A percentile compares a stretch with the other conserved stretches of the same genome.
phyloP scores from a whole-genome alignment of 2,888 invertebrate species.

The Buathra laborator region DNA sequence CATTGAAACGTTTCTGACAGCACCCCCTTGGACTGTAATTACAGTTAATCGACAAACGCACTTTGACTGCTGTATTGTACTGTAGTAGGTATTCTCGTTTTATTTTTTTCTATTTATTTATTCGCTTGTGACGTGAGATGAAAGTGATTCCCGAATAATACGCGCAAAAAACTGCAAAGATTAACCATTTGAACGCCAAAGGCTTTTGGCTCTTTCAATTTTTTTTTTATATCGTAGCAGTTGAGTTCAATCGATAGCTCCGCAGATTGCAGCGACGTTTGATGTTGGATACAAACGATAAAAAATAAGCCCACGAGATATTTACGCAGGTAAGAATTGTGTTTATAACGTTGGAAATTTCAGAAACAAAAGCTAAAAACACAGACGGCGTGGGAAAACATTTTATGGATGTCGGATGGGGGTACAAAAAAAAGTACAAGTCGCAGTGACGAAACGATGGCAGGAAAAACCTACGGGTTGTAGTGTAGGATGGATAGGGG shows the following conservation, averaged over 20 bases:
- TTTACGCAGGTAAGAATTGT: neutral
- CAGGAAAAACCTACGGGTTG: neutral
- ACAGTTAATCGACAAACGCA: conserved; percentile 10
- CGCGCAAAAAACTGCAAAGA: neutral
- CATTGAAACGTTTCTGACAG: neutral
- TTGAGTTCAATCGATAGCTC: neutral
- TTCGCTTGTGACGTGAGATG: neutral
- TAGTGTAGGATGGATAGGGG: neutral
- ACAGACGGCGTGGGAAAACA: neutral
- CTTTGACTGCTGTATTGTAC: neutral
- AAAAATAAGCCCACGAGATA: neutral
- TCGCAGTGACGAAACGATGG: conserved; percentile 32
- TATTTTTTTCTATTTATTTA: neutral
- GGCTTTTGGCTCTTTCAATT: neutral
- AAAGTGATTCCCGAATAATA: neutral
- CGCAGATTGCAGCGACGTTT: neutral
- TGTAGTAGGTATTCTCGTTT: neutral
- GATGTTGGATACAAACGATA: too few species aligned
- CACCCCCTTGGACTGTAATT: conserved; percentile 2
- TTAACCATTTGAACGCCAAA: neutral
- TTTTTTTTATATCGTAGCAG: neutral
- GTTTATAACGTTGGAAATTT: neutral
- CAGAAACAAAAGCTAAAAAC: neutral
- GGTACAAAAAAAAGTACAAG: neutral
- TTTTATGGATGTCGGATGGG: neutral